Base-by-base conservation (phyloP, 2,113 vertebrate genomes). In the Corvus hawaiiensis region DNA sequence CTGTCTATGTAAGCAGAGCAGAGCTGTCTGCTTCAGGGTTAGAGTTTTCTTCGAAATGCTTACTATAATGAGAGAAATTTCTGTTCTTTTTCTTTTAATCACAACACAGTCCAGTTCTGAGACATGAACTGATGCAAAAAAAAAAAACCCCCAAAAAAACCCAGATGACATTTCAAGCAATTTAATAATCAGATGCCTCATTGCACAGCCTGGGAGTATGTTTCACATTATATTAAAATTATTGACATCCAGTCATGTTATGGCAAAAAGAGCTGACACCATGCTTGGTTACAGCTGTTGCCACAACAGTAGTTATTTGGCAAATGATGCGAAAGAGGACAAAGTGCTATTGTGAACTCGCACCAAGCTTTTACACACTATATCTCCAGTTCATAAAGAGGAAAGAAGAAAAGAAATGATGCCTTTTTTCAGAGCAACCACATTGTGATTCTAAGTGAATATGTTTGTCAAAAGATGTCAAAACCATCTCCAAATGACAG, bases 51-150 rank as follows among this genome's bases (percentile, higher is more conserved):
- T 79, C 76, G 92, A 95, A 97, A 90, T 83, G 74, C 91, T 97
- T 96, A 92, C 90, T 96, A 79, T 92, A 94, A 95, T 78, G 90
- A 91, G 91, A 93, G 79, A 82, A 91, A 89, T 95, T 97, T 95
- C 61, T 85, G 86, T 93, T 93, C 63, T 92, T 93, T 91, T 95
- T 84, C 92, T 93, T 96, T 95, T 95, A 91, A 97, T 89, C 87
- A 94, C 89, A 93, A 94, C 59, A 90, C n/a, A 95, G 91, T 77
- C 79, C 96, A 85, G 78, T 82, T 93, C 89, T 88, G 55, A 94
- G 61, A 86, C 69, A 72, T 81, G 85, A 88, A 94, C 13, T 92
- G 79, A 92, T 73, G 32, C 3, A 76, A 83, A 67, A 87, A 88
- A 79, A 79, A 24, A 49, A 48, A 37, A 37, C 9, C 4, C 37